phyloP scores from a whole-genome alignment of 2,797 vertebrate genomes.

The Centropyge bicolor region DNA sequence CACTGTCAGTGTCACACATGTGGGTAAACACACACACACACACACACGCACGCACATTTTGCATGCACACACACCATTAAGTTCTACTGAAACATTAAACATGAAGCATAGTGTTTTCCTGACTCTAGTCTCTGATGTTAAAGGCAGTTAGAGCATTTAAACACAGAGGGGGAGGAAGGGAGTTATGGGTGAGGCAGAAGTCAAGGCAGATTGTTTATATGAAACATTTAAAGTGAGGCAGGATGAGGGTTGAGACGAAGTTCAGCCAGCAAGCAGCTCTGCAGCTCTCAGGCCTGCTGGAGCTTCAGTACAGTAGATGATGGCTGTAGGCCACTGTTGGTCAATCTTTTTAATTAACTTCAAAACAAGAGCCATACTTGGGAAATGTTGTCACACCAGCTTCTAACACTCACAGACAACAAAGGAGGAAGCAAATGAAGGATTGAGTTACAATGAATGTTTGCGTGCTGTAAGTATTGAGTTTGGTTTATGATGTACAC shows the following conservation, averaged over 20 bases:
- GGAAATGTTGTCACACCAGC: slow-evolving; percentile 1
- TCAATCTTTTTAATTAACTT: background rate
- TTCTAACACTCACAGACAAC: background rate
- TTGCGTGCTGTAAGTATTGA: background rate
- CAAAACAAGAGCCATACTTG: background rate
- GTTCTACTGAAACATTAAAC: slow-evolving; percentile 45
- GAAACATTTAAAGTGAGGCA: slow-evolving; percentile 34
- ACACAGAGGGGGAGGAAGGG: background rate
- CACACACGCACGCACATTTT: slow-evolving; percentile 4
- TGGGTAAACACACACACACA: slow-evolving; percentile 18
- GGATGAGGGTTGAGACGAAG: slow-evolving; percentile 50
- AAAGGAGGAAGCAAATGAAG: background rate
- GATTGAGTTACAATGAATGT: background rate
- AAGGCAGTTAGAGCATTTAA: slow-evolving; percentile 27
- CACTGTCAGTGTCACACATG: slow-evolving; percentile 31
- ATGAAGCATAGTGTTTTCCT: slow-evolving; percentile 27
- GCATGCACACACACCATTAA: slow-evolving; percentile 41
- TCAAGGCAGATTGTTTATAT: slow-evolving; percentile 34
- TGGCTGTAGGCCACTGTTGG: background rate
- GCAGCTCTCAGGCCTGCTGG: background rate
- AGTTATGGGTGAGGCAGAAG: slow-evolving; percentile 16
- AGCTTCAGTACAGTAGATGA: background rate
- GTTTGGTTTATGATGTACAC: background rate
- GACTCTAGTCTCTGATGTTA: background rate
- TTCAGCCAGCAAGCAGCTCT: slow-evolving; percentile 35